phyloP scores from a whole-genome alignment of 1,140 invertebrate species.

The Zaprionus nigranus region DNA sequence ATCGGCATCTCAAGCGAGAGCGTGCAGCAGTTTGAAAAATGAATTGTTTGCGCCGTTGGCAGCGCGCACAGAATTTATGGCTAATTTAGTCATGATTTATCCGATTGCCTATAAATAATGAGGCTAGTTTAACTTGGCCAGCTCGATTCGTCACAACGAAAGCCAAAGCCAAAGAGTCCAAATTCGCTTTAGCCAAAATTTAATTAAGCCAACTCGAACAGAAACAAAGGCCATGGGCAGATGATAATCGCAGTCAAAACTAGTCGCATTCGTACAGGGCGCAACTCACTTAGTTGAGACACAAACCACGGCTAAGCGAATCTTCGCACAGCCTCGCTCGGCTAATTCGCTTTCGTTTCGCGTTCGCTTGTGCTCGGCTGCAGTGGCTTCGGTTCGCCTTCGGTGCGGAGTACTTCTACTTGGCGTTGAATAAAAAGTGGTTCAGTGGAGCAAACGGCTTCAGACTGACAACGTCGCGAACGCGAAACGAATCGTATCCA shows the following conservation, averaged over 20 bases:
- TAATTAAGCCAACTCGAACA: conserved; percentile 46
- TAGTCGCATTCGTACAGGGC: conserved; percentile 30
- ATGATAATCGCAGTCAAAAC: conserved; percentile 45
- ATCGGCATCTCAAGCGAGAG: conserved; percentile 35
- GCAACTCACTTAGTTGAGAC: conserved; percentile 30
- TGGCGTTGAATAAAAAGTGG: conserved; percentile 79
- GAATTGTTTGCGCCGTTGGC: conserved; percentile 62
- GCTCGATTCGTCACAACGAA: too few relatives aligned
- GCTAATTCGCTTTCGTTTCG: not conserved
- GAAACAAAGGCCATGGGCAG: conserved; percentile 47
- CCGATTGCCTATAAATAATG: conserved; percentile 69
- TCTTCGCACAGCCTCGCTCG: not conserved
- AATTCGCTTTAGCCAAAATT: conserved; percentile 30
- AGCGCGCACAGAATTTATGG: conserved; percentile 61
- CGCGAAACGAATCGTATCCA: conserved; percentile 35
- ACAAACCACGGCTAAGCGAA: conserved; percentile 26
- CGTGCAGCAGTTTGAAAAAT: conserved; percentile 58
- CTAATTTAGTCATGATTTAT: conserved; percentile 76
- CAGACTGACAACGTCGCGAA: conserved; percentile 65
- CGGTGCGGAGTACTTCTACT: conserved; percentile 59
- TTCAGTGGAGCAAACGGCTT: conserved; percentile 83
- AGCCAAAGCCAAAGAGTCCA: conserved; percentile 7
- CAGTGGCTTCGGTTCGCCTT: conserved; percentile 13
- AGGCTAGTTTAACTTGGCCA: conserved; percentile 33
- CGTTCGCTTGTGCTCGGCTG: not conserved